Percentiles rank a stretch among this genome's conserved stretches.
Conservation (phyloP, 2,888 invertebrate genomes). For the Apodemia hepburni region DNA sequence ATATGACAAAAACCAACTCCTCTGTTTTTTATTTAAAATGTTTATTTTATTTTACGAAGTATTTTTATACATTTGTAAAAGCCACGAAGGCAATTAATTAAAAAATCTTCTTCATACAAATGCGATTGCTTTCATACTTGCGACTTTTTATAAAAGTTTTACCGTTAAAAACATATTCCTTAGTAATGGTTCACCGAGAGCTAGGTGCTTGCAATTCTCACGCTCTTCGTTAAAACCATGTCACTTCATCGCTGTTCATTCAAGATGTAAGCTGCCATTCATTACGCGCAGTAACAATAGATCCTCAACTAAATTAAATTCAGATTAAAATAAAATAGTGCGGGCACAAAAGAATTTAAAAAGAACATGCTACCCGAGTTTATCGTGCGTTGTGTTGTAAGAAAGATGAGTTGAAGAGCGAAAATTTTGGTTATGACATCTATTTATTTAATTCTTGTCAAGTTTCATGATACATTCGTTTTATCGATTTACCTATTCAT, state of each 20-base stretch:
- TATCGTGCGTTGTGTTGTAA: neutral
- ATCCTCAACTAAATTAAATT: constrained; percentile 57
- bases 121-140: neutral
- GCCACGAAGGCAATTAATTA: too few species aligned
- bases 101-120: neutral
- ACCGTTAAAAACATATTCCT: neutral
- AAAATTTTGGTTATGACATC: too few species aligned
- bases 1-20: too few species aligned
- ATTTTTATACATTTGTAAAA: too few species aligned
- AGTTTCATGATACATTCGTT: too few species aligned
- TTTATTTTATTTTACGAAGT: too few species aligned
- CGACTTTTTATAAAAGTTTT: neutral
- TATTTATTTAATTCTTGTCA: too few species aligned
- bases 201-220: neutral
- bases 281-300: constrained; percentile 52
- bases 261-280: constrained; percentile 42
- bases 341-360: constrained; percentile 63
- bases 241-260: constrained; percentile 20
- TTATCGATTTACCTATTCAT: neutral
- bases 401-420: too few species aligned
- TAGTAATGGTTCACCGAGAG: neutral
- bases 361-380: constrained; percentile 37
- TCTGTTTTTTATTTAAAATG: too few species aligned
- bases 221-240: constrained; percentile 5
- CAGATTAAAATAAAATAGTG: constrained; percentile 58